Conservation (phyloP, 2,797 vertebrate species). For the Leptodactylus fallax region DNA sequence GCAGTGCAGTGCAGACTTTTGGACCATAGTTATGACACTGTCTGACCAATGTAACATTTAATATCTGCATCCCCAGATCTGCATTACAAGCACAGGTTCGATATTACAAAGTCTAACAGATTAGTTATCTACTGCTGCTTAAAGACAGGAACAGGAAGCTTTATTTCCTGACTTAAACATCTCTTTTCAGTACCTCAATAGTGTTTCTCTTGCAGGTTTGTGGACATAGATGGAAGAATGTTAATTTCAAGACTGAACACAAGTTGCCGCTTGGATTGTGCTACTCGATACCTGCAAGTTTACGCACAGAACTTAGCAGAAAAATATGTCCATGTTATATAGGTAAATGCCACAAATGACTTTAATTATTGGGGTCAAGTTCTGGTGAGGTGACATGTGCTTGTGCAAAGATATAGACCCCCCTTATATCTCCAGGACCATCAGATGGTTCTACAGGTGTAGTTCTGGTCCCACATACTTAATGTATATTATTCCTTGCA, state of each 20-base stretch:
- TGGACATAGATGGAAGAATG: conserved; percentile 96
- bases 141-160: neutral
- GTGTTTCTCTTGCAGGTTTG: conserved; percentile 82
- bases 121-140: neutral
- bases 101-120: too few species aligned
- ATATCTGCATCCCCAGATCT: too few species aligned
- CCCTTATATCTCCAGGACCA: neutral
- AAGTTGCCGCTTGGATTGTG: conserved; percentile 90
- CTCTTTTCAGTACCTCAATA: neutral
- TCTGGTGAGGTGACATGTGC: neutral
- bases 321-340: conserved; percentile 87
- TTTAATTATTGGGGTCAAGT: neutral
- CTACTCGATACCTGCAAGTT: conserved; percentile 81
- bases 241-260: conserved; percentile 82
- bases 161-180: conserved; percentile 1
- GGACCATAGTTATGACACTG: too few species aligned
- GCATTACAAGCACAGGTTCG: too few species aligned
- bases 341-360: conserved; percentile 76
- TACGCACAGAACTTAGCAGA: conserved; percentile 73
- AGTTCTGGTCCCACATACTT: neutral
- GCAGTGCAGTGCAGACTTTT: too few species aligned
- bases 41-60: too few species aligned
- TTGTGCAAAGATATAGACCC: neutral
- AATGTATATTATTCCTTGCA: too few species aligned
- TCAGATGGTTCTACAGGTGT: too few species aligned